Evolutionary conservation across 1,140 invertebrate species (phyloP), one percentile per base, ranked within the genome.

Genomic region (Ceratitis capitata): DNA sequence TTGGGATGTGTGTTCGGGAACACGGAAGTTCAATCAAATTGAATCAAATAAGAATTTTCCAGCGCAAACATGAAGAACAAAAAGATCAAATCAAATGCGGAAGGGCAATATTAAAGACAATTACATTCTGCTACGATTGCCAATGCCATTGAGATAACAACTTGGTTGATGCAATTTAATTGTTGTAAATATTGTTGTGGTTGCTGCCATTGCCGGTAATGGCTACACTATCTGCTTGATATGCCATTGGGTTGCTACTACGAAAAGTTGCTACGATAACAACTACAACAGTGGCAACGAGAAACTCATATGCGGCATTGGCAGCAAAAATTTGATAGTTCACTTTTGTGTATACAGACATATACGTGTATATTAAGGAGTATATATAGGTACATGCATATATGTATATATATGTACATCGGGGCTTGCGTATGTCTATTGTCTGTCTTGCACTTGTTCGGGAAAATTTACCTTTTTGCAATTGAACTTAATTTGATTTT

Each of bases 401-500:
- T n/a, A n/a, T n/a, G n/a, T n/a, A n/a, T n/a, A n/a, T n/a, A n/a
- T n/a, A n/a, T n/a, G n/a, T n/a, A n/a, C n/a, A n/a, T n/a, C n/a
- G n/a, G n/a, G n/a, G n/a, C 19, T 9, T 7, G 51, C 6, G 16
- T n/a, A 53, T 23, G 3, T 56, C 19, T n/a, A 14, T n/a, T 53
- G 51, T 53, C 19, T 53, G 51, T 19, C 4, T n/a, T 53, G 49
- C 58, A 64, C 16, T 39, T 69, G 61, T 45, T 45, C 23, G 14
- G 9, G 39, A 47, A 78, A 45, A 47, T 45, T 78, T 78, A 78
- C 69, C 69, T 78, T 42, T 45, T 42, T 39, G 39, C 69, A n/a
- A 78, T 78, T 78, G 16, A 78, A 32, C 32, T 78, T 78, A 45
- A 78, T 78, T 78, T 78, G 69, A 78, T 78, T 23, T 45, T 78